phyloP scores from a whole-genome alignment of 1,140 invertebrate genomes.

The Eupristina koningsbergeri region DNA sequence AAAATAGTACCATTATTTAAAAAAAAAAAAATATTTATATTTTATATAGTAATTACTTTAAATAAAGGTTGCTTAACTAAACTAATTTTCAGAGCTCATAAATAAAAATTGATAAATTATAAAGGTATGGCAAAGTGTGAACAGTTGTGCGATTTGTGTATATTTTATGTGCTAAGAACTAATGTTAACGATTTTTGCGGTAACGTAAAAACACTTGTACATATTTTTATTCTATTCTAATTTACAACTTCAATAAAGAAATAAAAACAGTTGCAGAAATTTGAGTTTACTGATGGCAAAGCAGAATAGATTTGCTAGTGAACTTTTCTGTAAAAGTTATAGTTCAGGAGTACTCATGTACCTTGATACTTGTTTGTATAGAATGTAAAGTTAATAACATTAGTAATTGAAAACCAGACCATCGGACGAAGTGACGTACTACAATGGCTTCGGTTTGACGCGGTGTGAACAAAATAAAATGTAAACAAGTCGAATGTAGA shows the following conservation, averaged over 20 bases:
- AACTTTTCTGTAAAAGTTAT: constrained; percentile 49
- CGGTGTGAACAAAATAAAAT: constrained; percentile 45
- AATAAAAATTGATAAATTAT: constrained; percentile 39
- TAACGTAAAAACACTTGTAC: constrained; percentile 46
- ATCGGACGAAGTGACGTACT: constrained; percentile 35
- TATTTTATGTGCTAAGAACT: constrained; percentile 49
- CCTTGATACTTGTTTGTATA: constrained; percentile 51
- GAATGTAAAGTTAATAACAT: constrained; percentile 49
- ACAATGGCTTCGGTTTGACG: constrained; percentile 45
- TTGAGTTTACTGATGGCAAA: constrained; percentile 49
- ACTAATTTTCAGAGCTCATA: constrained; percentile 40
- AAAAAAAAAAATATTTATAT: constrained; percentile 21
- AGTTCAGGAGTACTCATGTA: constrained; percentile 34
- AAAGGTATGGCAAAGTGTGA: constrained; percentile 32
- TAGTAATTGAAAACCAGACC: constrained; percentile 31
- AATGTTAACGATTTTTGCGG: constrained; percentile 51
- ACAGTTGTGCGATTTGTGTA: constrained; percentile 50
- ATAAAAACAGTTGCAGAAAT: constrained; percentile 39
- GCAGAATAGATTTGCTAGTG: constrained; percentile 50
- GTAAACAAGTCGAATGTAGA: constrained; percentile 31
- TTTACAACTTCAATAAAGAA: constrained; percentile 50
- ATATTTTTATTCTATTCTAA: constrained; percentile 52
- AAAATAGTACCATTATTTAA: constrained; percentile 24
- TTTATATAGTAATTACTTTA: constrained; percentile 38
- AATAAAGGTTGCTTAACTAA: constrained; percentile 30